Base-by-base conservation (phyloP, 2,113 vertebrate species). In the Seriola dumerili region DNA sequence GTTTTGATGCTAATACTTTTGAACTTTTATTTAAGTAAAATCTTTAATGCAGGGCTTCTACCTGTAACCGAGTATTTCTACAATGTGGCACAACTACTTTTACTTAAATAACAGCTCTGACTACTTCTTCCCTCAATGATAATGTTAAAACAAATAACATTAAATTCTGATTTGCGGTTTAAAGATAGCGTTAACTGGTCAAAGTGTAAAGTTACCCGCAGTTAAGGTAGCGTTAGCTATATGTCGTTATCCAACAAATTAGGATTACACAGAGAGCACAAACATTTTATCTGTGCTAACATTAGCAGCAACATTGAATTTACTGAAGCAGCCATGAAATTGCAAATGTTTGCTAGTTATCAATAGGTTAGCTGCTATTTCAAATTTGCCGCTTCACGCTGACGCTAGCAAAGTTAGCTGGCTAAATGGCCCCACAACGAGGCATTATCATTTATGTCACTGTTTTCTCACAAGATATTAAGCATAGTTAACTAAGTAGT, bases 341-440 rank as follows among this genome's bases (percentile, higher is more conserved):
- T 14, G 1, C 16, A n/a, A 42, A 1, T 0, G 57, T 73, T 63
- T 52, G 67, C 38, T 81, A 62, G 54, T 75, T 76, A 9, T 21
- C 17, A 34, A 21, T 29, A 23, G 4, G 23, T 21, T 57, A 74
- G 62, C 66, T 40, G 48, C 5, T 19, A 17, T 76, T 92, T 92
- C 34, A 90, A 94, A 91, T 86, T 90, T 93, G 74, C 74, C 93
- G 92, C 87, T 83, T 69, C 44, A 5, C 2, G 4, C 11, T 70
- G 52, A 85, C 38, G 72, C 58, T 21, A n/a, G 8, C 23, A 42
- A 17, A 8, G 36, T 21, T 68, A 72, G 5, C 46, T 0, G 1
- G 34, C 13, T 72, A 59, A 32, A 36, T 6, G 11, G 0, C 4
- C 7, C n/a, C 0, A 4, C 12, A 29, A 17, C 6, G 0, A 3